Base-by-base conservation (phyloP, 2,797 vertebrate species). In the Ataeniobius toweri region DNA sequence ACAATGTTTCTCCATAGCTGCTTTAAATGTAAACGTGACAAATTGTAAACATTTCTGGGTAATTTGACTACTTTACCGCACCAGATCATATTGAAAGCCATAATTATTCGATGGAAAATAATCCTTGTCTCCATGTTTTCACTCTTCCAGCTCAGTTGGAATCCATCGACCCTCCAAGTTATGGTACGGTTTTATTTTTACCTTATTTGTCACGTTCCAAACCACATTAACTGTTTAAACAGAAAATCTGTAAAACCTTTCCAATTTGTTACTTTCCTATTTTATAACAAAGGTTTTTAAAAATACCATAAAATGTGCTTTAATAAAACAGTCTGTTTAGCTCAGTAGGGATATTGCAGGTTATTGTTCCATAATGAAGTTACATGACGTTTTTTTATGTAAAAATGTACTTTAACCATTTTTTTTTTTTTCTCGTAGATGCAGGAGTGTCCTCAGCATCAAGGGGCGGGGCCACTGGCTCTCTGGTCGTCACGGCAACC, bases 401-500 rank as follows among this genome's bases (percentile, higher is more conserved):
- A 12, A 4, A 61, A 28, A 28, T 28, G 9, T 28, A 20, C 7
- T 22, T 2, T n/a, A 44, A 48, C 3, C 12, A 1, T 14, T 50
- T 13, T 16, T 6, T 26, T n/a, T 7, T 0, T 65, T 2, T n/a
- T 24, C 28, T 70, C 7, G 79, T 83, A 75, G 83, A 31, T 3
- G 85, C 65, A 4, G 83, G 5, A 0, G 0, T 46, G 0, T 55
- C 65, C 0, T n/a, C 65, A n/a, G 65, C 41, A 0, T 7, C 86
- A 6, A 46, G 1, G n/a, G 87, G 80, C 3, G 84, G 84, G 0
- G 83, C 90, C 1, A 73, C 73, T 0, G 94, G 81, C 0, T 84
- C 89, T 31, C 69, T 95, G 18, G 95, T 97, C 14, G 97, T 97
- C 92, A 98, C 96, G 1, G 98, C 98, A 0, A 90, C 96, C 8